phyloP scores from a whole-genome alignment of 2,113 vertebrate genomes.

The Xyliphius kryptos region DNA sequence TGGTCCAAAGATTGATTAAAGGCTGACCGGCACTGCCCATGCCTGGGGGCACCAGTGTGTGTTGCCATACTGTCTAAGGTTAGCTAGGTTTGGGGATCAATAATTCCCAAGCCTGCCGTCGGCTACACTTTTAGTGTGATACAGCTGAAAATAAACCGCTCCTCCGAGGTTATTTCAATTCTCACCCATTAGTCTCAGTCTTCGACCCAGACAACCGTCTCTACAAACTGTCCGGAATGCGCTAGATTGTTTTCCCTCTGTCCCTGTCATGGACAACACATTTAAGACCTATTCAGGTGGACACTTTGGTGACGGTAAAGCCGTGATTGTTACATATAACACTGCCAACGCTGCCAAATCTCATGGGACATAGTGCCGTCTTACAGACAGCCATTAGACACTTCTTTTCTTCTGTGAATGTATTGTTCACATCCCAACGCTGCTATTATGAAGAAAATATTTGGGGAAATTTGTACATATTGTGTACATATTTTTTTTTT shows the following conservation, averaged over 20 bases:
- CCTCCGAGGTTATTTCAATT: slow-evolving; percentile 96
- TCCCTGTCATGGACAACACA: neutral
- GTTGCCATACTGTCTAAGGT: slow-evolving; percentile 62
- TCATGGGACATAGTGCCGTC: no score
- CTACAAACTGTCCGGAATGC: no score
- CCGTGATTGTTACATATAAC: no score
- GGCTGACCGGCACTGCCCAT: slow-evolving; percentile 50
- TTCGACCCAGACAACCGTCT: no score
- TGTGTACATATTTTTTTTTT: no score
- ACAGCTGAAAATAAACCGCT: slow-evolving; percentile 76
- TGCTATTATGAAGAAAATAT: no score
- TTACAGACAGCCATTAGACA: no score
- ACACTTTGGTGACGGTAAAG: no score
- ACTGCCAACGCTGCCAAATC: no score
- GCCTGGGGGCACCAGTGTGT: slow-evolving; percentile 53
- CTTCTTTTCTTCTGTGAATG: no score
- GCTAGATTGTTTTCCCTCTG: slow-evolving; percentile 25
- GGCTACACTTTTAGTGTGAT: slow-evolving; percentile 69
- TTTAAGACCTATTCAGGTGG: slow-evolving; percentile 12
- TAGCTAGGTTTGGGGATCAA: slow-evolving; percentile 64
- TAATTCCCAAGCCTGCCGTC: slow-evolving; percentile 51
- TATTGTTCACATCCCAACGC: no score
- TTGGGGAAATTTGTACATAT: no score
- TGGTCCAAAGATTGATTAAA: slow-evolving; percentile 77
- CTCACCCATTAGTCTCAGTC: slow-evolving; percentile 87